Percentiles rank a stretch among this genome's conserved stretches.
These are phyloP conservation scores for Homalodisca vitripennis DNA, from an alignment of 1,140 invertebrate species.

Conservation along the genomic window DNA sequence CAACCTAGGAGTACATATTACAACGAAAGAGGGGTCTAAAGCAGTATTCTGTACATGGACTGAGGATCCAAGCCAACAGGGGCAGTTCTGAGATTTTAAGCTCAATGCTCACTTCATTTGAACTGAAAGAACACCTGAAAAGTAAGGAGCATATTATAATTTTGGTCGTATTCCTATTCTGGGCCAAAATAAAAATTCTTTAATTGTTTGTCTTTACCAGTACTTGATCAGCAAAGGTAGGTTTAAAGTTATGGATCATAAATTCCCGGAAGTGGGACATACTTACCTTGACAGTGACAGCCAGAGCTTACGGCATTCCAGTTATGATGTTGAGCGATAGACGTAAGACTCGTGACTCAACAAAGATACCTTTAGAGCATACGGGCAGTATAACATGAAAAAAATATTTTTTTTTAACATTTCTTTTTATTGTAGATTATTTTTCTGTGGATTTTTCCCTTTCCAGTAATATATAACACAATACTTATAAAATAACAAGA, in stretches of 20 bases:
- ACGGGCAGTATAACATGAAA: too few relatives aligned
- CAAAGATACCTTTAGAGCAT: too few relatives aligned
- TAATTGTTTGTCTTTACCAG: constrained; percentile 24
- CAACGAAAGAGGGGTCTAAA: too few relatives aligned
- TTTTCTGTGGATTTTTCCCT: too few relatives aligned
- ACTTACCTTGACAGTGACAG: constrained; percentile 20
- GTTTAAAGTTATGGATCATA: constrained; percentile 29
- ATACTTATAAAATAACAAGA: too few relatives aligned
- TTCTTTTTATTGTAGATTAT: too few relatives aligned
- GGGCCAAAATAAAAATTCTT: constrained; percentile 27
- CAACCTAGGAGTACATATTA: too few relatives aligned
- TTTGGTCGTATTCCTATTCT: constrained; percentile 1
- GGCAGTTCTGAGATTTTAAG: constrained; percentile 16
- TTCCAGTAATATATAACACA: too few relatives aligned
- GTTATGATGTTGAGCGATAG: too few relatives aligned
- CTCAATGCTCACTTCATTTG: background rate
- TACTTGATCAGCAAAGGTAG: constrained; percentile 20
- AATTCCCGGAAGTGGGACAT: constrained; percentile 26
- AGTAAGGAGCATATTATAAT: constrained; percentile 5
- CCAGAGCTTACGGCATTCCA: too few relatives aligned
- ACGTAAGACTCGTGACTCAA: too few relatives aligned
- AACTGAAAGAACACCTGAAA: constrained; percentile 5
- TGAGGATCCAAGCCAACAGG: constrained; percentile 3
- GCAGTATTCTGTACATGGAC: constrained; percentile 16
- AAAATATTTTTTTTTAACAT: too few relatives aligned